These are phyloP conservation scores for Epinephelus fuscoguttatus DNA, from an alignment of 2,113 vertebrate genomes.

Conservation along the genomic window DNA sequence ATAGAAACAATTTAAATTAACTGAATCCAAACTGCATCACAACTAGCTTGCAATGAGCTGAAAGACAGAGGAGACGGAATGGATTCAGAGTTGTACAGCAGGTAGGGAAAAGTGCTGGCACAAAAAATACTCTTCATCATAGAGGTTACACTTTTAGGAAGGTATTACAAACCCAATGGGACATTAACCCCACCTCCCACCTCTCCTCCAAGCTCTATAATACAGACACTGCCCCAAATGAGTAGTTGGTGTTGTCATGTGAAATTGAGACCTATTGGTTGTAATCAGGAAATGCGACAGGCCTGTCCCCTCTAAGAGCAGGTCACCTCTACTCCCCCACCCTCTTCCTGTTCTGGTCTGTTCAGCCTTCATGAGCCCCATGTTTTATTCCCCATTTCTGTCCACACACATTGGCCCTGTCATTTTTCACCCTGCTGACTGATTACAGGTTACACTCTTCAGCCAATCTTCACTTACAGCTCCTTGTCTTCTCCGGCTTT, in stretches of 20 bases:
- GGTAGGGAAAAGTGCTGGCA: slow-evolving; percentile 35
- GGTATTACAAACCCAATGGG: slow-evolving; percentile 57
- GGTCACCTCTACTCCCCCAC: slow-evolving; percentile 69
- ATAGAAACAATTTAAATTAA: neutral
- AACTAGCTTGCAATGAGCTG: neutral
- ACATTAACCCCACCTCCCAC: slow-evolving; percentile 56
- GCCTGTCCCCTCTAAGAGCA: slow-evolving; percentile 56
- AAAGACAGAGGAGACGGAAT: neutral
- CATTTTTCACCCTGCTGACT: slow-evolving; percentile 76
- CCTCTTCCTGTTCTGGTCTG: slow-evolving; percentile 48
- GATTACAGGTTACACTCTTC: slow-evolving; percentile 74
- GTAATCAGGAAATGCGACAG: slow-evolving; percentile 76
- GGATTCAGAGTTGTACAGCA: slow-evolving; percentile 12
- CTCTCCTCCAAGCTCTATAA: slow-evolving; percentile 54
- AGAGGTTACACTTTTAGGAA: slow-evolving; percentile 58
- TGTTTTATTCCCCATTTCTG: slow-evolving; percentile 77
- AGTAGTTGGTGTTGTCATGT: slow-evolving; percentile 75
- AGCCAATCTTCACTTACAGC: slow-evolving; percentile 71
- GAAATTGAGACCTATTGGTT: slow-evolving; percentile 81
- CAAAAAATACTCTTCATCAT: slow-evolving; percentile 50
- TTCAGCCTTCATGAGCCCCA: slow-evolving; percentile 62
- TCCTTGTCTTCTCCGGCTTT: slow-evolving; percentile 73
- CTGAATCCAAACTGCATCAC: neutral
- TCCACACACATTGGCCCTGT: slow-evolving; percentile 64
- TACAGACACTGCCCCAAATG: slow-evolving; percentile 66